Percentiles rank a stretch among this genome's conserved stretches.
phyloP scores from a whole-genome alignment of 2,797 vertebrate genomes.

The Sphenodon punctatus region DNA sequence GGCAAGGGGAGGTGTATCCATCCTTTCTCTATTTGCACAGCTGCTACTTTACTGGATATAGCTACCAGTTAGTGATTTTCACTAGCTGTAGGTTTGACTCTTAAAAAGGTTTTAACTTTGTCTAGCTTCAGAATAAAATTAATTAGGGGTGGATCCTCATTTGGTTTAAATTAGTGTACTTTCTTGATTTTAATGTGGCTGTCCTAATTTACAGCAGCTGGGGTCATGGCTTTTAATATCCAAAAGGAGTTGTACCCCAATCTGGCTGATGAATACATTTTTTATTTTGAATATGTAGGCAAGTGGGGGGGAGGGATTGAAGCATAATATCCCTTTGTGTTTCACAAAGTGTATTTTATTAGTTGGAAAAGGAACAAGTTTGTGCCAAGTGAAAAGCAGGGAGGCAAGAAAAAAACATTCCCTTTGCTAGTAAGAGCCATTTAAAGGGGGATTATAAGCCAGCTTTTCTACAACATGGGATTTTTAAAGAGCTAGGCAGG shows the following conservation, averaged over 20 bases:
- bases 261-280: constrained; percentile 63
- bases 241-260: constrained; percentile 37
- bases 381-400: constrained; percentile 64
- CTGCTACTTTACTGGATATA: too few relatives aligned
- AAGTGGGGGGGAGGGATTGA: constrained; percentile 55
- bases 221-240: constrained; percentile 51
- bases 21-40: too few relatives aligned
- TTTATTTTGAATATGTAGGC: constrained; percentile 39
- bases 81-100: too few relatives aligned
- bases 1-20: too few relatives aligned
- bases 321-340: constrained; percentile 68
- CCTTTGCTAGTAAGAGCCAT: constrained; percentile 52
- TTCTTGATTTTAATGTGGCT: constrained; percentile 66
- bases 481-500: neutral
- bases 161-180: constrained; percentile 38
- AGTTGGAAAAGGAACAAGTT: constrained; percentile 64
- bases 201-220: constrained; percentile 57
- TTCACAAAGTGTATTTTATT: constrained; percentile 58
- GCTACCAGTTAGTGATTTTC: too few relatives aligned
- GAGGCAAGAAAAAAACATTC: constrained; percentile 66
- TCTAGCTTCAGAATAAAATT: neutral
- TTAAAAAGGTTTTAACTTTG: too few relatives aligned
- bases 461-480: constrained; percentile 58
- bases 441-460: constrained; percentile 67
- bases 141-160: constrained; percentile 8